These are phyloP conservation scores for Chaetops frenatus DNA, from an alignment of 2,113 vertebrate genomes.

Conservation along the genomic window DNA sequence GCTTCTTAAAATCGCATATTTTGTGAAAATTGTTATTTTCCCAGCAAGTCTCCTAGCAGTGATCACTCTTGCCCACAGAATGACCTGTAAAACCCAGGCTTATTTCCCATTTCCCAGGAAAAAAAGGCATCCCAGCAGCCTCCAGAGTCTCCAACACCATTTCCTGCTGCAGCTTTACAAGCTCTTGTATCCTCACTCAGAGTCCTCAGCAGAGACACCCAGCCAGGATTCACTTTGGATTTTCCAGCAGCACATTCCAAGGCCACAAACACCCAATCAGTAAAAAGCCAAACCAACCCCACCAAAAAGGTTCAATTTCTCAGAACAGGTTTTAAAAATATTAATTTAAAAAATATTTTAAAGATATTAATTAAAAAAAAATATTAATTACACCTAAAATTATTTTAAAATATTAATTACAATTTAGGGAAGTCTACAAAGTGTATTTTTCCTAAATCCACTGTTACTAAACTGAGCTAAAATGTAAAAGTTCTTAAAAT, in stretches of 20 bases:
- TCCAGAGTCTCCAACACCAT: not conserved
- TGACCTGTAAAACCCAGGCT: not conserved
- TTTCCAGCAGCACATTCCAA: not conserved
- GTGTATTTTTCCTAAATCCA: not conserved
- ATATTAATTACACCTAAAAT: too few relatives aligned
- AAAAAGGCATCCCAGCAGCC: not conserved
- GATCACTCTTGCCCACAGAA: not conserved
- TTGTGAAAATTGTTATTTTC: not conserved
- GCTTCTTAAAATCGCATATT: not conserved
- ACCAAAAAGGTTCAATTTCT: not conserved
- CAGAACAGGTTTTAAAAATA: not conserved
- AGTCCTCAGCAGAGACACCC: not conserved
- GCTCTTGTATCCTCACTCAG: not conserved
- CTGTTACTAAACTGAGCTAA: not conserved
- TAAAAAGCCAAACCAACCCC: not conserved
- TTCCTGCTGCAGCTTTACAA: not conserved
- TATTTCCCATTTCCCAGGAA: not conserved
- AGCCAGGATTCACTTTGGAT: not conserved
- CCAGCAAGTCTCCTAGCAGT: not conserved
- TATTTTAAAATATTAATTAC: not conserved
- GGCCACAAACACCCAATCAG: not conserved
- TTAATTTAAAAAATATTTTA: fast-evolving
- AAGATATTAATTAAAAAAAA: not conserved
- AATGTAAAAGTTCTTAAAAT: not conserved
- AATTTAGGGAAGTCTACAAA: not conserved